These are phyloP conservation scores for Podargus strigoides DNA, from an alignment of 2,797 vertebrate species.

Conservation along the genomic window DNA sequence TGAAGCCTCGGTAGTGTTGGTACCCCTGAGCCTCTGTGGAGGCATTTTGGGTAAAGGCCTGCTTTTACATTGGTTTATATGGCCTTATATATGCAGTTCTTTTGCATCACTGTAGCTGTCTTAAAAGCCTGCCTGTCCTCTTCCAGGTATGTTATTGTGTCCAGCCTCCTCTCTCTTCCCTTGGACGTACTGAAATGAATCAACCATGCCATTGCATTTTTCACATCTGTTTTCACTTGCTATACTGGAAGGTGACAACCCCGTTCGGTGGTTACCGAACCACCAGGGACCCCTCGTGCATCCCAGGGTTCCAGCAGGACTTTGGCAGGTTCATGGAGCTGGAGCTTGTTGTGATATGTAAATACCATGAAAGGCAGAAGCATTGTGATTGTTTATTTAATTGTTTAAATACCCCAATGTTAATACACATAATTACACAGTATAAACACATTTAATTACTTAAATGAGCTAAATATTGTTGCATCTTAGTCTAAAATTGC, in stretches of 20 bases:
- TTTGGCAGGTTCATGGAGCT: not conserved
- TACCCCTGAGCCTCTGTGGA: not conserved
- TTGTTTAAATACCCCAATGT: not conserved
- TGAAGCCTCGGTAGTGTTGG: not conserved
- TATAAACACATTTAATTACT: slow-evolving; percentile 41
- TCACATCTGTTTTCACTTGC: not conserved
- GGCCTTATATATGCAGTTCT: accelerated
- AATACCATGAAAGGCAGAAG: not conserved
- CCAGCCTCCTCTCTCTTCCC: not conserved
- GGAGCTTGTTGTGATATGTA: not conserved
- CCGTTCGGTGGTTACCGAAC: not conserved
- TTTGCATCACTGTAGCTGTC: accelerated
- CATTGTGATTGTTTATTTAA: not conserved
- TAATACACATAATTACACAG: slow-evolving; percentile 13
- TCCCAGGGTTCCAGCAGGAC: not conserved
- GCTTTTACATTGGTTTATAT: accelerated
- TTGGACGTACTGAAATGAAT: not conserved
- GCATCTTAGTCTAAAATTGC: slow-evolving; percentile 1
- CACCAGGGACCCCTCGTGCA: not conserved
- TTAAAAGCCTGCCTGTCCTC: not conserved
- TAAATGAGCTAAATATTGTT: slow-evolving; percentile 18
- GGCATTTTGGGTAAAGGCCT: not conserved
- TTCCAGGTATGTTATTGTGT: not conserved
- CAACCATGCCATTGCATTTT: not conserved
- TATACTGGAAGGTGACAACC: accelerated